Base-by-base conservation (phyloP, 2,797 vertebrate genomes). In the Enteromius trimaculatus region DNA sequence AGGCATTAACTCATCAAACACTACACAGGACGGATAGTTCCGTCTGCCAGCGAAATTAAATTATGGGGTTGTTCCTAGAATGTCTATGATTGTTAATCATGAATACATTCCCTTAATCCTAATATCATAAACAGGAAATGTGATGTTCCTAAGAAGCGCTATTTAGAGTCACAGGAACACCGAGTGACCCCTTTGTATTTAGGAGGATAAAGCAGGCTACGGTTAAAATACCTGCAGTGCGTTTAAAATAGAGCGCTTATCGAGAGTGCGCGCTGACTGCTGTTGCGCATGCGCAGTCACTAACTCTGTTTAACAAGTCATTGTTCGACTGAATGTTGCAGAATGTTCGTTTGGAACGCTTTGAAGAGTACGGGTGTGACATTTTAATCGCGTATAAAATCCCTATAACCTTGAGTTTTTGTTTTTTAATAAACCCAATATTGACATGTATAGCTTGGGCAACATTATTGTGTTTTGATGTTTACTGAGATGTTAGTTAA, bases 211-310 rank as follows among this genome's bases (percentile, higher is more conserved):
- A 71, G 64, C 44, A 64, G 79, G 21, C 42, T 72, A 65, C 9
- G 49, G 44, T 71, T 70, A 66, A 81, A 84, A 81, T 81, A 77
- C 21, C 78, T 77, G 3, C n/a, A 4, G 14, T 49, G 34, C 31
- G 78, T 84, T 80, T 78, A 49, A 51, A 85, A 81, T 77, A 70
- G 72, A 58, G 37, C 44, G 78, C 71, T 70, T 39, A 81, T 77
- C 17, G 16, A 19, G 39, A 68, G 55, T 23, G 77, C 7, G 21
- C 11, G 17, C 13, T 39, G 34, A n/a, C 29, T 34, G 26, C 47
- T 64, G 34, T 4, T 65, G 78, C 42, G 64, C 70, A 82, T 78
- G 84, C 68, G 79, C 51, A 85, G 75, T 69, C 44, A 10, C 7
- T 19, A 26, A 44, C n/a, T 26, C 29, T 7, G 53, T 31, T 60